These are phyloP conservation scores for Orthonychiurus folsomi DNA, from an alignment of 2,888 invertebrate species.

Conservation along the genomic window DNA sequence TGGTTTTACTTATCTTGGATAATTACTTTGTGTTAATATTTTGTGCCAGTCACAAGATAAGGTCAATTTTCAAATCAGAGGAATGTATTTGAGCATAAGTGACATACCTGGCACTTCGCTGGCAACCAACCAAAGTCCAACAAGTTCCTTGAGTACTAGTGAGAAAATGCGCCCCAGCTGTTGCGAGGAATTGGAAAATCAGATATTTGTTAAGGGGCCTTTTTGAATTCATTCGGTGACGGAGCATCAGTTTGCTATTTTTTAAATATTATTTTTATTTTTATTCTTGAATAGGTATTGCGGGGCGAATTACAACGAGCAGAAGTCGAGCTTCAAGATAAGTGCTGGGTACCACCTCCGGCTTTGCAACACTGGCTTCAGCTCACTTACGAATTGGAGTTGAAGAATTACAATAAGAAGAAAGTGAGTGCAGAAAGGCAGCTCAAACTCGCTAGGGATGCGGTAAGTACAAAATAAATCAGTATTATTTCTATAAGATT, in stretches of 20 bases:
- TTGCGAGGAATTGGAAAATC: conserved; percentile 37
- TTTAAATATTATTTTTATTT: background rate
- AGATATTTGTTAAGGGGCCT: conserved; percentile 38
- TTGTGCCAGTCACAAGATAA: too few relatives aligned
- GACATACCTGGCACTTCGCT: background rate
- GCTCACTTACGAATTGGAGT: conserved; percentile 90
- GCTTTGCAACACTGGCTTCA: conserved; percentile 92
- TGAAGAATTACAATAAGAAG: conserved; percentile 75
- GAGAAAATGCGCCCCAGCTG: conserved; percentile 27
- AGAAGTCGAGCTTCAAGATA: conserved; percentile 79
- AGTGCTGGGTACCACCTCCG: conserved; percentile 79
- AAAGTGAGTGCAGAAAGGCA: conserved; percentile 72
- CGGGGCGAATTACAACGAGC: conserved; percentile 73
- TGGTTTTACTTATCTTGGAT: too few relatives aligned
- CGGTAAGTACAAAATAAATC: conserved; percentile 52
- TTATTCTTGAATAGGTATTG: conserved; percentile 52
- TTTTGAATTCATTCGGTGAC: background rate
- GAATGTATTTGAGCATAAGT: background rate
- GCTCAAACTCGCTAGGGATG: conserved; percentile 76
- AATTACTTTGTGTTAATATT: too few relatives aligned
- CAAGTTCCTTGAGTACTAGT: background rate
- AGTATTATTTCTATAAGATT: background rate
- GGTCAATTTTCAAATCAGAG: too few relatives aligned
- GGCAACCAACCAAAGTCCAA: background rate
- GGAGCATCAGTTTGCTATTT: background rate